These are phyloP conservation scores for Lepeophtheirus nordmannii DNA, from an alignment of 2,888 invertebrate genomes.

Conservation along the genomic window DNA sequence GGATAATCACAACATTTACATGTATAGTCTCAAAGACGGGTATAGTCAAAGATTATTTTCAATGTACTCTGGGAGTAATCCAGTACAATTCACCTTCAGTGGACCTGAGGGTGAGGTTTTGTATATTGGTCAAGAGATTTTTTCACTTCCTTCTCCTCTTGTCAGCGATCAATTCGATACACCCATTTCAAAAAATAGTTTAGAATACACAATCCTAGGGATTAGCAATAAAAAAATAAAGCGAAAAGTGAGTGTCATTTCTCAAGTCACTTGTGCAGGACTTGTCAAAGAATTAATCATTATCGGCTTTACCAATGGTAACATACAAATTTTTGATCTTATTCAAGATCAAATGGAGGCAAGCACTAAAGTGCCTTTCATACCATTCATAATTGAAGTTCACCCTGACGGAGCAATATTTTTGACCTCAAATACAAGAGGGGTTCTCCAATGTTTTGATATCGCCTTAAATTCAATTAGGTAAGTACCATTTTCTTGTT, in stretches of 20 bases:
- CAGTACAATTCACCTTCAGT: background rate
- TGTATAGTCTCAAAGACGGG: background rate
- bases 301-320: slow-evolving; percentile 3
- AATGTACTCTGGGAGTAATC: background rate
- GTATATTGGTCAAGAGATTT: background rate
- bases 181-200: too few relatives aligned
- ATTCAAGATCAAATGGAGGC: slow-evolving; percentile 8
- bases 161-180: too few relatives aligned
- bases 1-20: background rate
- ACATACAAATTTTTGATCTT: slow-evolving; percentile 7
- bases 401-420: slow-evolving; percentile 11
- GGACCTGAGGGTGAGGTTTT: background rate
- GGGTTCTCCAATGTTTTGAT: slow-evolving; percentile 11
- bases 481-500: background rate
- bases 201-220: too few relatives aligned
- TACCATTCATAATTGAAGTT: slow-evolving; percentile 2
- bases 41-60: background rate
- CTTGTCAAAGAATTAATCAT: background rate
- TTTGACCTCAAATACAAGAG: slow-evolving; percentile 3
- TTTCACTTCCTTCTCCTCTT: background rate
- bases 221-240: too few relatives aligned
- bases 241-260: background rate
- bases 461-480: slow-evolving; percentile 20
- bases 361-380: slow-evolving; percentile 17
- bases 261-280: background rate